Evolutionary conservation across 2,113 vertebrate genomes (phyloP), one percentile per base, ranked within the genome.

Genomic region (Psophia crepitans): DNA sequence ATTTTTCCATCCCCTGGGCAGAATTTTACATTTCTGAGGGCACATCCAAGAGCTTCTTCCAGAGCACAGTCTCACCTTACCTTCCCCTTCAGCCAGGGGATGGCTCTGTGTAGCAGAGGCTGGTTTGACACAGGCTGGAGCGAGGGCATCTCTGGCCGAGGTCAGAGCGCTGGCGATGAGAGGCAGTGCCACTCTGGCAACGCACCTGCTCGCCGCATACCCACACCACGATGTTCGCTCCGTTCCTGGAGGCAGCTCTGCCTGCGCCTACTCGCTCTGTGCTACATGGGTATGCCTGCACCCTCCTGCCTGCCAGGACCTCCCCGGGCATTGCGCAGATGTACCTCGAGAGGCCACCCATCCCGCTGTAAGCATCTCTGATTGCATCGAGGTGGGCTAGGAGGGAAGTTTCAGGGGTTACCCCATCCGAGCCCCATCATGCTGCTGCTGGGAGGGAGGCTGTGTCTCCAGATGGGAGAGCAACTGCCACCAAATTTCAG

Each of bases 51-150:
- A 77, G 35, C 27, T 23, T 3, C 3, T 77, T 56, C 26, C 49
- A 56, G 63, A 56, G 41, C 20, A 23, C 1, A 0, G 21, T 70
- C 35, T n/a, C n/a, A n/a, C 8, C 15, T 0, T 0, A 16, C 35
- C 32, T 43, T 28, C 28, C 30, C 90, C 60, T 77, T 43, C 73
- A 26, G 20, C 60, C 37, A 63, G 43, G 12, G 16, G 30, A 3
- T 5, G 32, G 60, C 48, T 16, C 33, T 37, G 48, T 12, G 2
- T 1, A 0, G 22, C 0, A 0, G 23, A 14, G 65, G 7, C 10
- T 16, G 51, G 23, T 33, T 65, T 43, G 64, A 33, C 46, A 30
- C 35, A 6, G 43, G 15, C 8, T 0, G 1, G 32, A 51, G 15
- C 54, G 39, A 78, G 56, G 65, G 9, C 26, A 48, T 32, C 48